A percentile compares a stretch with the other conserved stretches of the same genome.
phyloP scores from a whole-genome alignment of 2,888 invertebrate species.

The Hoplodrina blanda region DNA sequence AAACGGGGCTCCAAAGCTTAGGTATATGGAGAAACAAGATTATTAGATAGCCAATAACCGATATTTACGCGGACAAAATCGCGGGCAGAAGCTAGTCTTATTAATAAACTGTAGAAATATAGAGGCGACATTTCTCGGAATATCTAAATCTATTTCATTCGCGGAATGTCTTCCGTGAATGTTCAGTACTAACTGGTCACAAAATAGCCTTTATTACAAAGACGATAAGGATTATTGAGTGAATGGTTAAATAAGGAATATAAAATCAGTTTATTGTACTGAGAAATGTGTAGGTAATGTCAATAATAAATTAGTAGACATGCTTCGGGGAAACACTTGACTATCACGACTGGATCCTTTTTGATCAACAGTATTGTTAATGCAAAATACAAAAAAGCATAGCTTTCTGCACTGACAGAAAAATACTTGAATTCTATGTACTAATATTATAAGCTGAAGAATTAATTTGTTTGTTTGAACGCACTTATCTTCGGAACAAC shows the following conservation, averaged over 20 bases:
- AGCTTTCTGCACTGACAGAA: background rate
- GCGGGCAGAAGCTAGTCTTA: conserved; percentile 28
- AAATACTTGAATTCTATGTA: too few species aligned
- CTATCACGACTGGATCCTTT: conserved; percentile 21
- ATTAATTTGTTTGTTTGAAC: too few species aligned
- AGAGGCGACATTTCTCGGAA: conserved; percentile 75
- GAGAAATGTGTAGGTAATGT: conserved; percentile 69
- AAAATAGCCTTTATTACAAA: conserved; percentile 35
- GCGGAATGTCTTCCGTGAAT: conserved; percentile 79
- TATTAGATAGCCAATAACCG: too few species aligned
- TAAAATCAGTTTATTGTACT: conserved; percentile 68
- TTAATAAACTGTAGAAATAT: conserved; percentile 63
- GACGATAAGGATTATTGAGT: conserved; percentile 19
- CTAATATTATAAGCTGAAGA: too few species aligned
- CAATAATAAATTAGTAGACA: conserved; percentile 72
- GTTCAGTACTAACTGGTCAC: conserved; percentile 53
- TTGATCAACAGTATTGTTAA: too few species aligned
- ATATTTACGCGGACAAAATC: too few species aligned
- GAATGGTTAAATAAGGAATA: conserved; percentile 63
- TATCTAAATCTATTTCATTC: conserved; percentile 75
- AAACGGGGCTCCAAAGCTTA: too few species aligned
- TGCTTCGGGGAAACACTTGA: conserved; percentile 58
- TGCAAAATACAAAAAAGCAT: too few species aligned
- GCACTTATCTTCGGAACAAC: too few species aligned
- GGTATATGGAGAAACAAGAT: too few species aligned